Evolutionary conservation across 2,113 vertebrate species (phyloP).

Genomic region (Chelonoidis abingdonii): DNA sequence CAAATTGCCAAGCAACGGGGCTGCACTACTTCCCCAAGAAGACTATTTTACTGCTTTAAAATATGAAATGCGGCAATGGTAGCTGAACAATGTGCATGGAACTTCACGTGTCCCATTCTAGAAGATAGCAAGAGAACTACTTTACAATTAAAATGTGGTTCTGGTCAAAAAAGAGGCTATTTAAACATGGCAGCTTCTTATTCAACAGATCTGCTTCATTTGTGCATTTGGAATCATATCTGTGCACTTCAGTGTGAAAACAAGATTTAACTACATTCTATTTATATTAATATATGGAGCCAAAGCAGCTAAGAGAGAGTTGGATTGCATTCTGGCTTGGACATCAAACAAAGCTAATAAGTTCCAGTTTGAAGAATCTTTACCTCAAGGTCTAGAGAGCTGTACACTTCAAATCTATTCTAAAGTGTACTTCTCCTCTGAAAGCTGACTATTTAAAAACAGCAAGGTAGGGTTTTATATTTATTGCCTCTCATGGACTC

Average conservation of each 20-base stretch:
- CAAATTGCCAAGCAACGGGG: background rate
- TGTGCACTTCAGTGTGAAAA: background rate
- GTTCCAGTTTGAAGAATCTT: background rate
- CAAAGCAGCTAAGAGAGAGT: background rate
- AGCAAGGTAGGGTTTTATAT: background rate
- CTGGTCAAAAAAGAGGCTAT: background rate
- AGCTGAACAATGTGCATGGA: background rate
- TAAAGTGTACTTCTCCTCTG: background rate
- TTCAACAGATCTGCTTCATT: background rate
- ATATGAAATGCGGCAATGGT: fast-evolving
- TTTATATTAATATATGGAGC: background rate
- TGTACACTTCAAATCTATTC: background rate
- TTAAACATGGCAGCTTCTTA: background rate
- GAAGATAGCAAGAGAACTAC: background rate
- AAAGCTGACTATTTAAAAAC: background rate
- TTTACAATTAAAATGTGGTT: background rate
- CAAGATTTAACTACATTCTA: background rate
- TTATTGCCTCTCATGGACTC: background rate
- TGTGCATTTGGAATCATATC: background rate
- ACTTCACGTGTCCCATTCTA: background rate
- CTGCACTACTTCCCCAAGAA: background rate
- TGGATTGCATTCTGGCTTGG: background rate
- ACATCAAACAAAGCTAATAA: background rate
- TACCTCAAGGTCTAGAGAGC: background rate
- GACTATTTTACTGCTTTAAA: background rate